A percentile compares a stretch with the other conserved stretches of the same genome.
Evolutionary conservation across 2,797 vertebrate genomes (phyloP).

Genomic region (Sebastes steindachneri): DNA sequence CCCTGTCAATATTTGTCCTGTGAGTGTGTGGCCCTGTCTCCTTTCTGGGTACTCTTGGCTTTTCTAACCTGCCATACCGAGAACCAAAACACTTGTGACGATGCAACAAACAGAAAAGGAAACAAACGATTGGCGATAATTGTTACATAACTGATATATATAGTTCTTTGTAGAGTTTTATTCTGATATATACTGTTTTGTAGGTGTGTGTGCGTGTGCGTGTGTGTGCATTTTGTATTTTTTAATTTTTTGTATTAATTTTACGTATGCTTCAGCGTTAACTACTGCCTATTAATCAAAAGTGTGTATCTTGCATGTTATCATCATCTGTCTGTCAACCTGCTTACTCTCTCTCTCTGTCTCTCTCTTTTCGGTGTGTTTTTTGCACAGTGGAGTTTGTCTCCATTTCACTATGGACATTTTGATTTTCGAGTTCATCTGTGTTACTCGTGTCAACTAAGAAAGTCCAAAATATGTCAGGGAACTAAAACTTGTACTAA

Average conservation of each 20-base stretch:
- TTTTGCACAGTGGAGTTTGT: slow-evolving; percentile 70
- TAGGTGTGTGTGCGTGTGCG: slow-evolving; percentile 82
- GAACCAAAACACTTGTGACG: slow-evolving; percentile 80
- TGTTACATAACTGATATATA: slow-evolving; percentile 83
- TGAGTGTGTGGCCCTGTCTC: slow-evolving; percentile 82
- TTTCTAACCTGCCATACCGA: slow-evolving; percentile 83
- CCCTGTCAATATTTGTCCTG: slow-evolving; percentile 83
- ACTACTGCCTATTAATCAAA: slow-evolving; percentile 85
- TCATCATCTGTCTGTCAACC: slow-evolving; percentile 58
- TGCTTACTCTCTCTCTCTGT: slow-evolving; percentile 52
- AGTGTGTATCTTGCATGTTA: slow-evolving; percentile 83
- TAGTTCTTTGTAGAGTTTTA: slow-evolving; percentile 89
- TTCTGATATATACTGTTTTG: slow-evolving; percentile 87
- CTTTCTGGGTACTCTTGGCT: slow-evolving; percentile 84
- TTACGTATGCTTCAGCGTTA: slow-evolving; percentile 85
- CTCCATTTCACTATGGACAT: slow-evolving; percentile 51
- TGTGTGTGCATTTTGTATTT: slow-evolving; percentile 82
- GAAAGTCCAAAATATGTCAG: slow-evolving; percentile 32
- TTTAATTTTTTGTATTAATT: slow-evolving; percentile 86
- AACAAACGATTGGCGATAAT: slow-evolving; percentile 79
- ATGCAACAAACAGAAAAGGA: slow-evolving; percentile 76
- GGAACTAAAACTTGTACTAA: slow-evolving; percentile 27
- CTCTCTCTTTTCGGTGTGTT: slow-evolving; percentile 54
- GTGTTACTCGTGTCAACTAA: slow-evolving; percentile 6
- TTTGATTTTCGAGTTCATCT: slow-evolving; percentile 14